Evolutionary conservation across 2,797 vertebrate species (phyloP).

Genomic region (Coluber constrictor): DNA sequence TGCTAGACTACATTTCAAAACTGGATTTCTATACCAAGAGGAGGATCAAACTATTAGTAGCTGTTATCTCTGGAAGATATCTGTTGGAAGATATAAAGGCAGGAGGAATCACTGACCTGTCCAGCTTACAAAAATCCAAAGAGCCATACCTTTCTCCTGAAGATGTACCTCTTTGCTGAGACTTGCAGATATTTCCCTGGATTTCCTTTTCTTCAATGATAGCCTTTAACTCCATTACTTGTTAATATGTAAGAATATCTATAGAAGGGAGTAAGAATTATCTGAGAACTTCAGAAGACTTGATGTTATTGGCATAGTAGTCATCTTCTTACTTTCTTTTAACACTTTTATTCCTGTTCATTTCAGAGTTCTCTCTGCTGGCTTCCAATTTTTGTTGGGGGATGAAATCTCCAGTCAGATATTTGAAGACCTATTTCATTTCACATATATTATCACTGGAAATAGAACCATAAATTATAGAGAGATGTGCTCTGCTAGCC

Average conservation of each 20-base stretch:
- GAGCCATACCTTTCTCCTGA: neutral
- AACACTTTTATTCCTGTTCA: neutral
- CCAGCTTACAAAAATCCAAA: neutral
- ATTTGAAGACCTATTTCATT: neutral
- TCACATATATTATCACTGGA: neutral
- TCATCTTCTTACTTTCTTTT: neutral
- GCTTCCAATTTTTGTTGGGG: neutral
- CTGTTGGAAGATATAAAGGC: neutral
- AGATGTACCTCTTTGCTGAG: neutral
- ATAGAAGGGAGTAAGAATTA: neutral
- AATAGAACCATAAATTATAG: neutral
- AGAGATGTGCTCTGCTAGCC: neutral
- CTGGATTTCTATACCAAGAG: neutral
- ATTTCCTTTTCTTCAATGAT: neutral
- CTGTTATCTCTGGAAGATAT: neutral
- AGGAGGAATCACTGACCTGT: neutral
- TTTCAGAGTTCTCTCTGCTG: neutral
- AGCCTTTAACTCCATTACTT: neutral
- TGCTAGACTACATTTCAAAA: neutral
- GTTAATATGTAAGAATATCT: neutral
- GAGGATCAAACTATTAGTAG: neutral
- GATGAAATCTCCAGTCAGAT: neutral
- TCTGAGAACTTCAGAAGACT: neutral
- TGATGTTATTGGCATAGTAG: neutral
- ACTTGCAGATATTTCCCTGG: neutral